Base-by-base conservation (phyloP, 2,888 invertebrate species). In the Carabus problematicus region DNA sequence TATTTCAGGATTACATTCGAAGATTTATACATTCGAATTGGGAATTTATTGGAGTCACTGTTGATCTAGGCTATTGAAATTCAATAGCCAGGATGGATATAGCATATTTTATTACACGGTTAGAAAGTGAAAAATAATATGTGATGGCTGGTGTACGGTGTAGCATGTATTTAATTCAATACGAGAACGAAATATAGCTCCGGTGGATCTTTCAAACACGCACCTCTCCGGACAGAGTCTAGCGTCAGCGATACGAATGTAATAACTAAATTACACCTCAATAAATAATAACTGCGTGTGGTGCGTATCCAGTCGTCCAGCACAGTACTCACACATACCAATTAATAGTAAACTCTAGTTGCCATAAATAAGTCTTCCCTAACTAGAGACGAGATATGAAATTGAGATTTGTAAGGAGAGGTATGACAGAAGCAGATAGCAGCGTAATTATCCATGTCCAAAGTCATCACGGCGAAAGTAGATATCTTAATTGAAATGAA, bases 191-290 rank as follows among this genome's bases (percentile, higher is more conserved):
- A 29, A 29, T 29, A 29, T 29, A 6, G 29, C 29, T 29, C 29
- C 29, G 29, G 29, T 29, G 29, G 29, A 29, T 29, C 29, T 29
- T 29, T 59, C 40, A 14, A 18, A 61, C 61, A 45, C 45, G 61
- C 43, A 61, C 45, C 29, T 61, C 61, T 52, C 52, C 52, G 52
- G 12, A 11, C 43, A 12, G 61, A 29, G 18, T 45, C 19, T 45
- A 59, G 29, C 39, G 39, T 29, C 56, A 41, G 59, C 59, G 61
- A 61, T 61, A 61, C 59, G 14, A 59, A 59, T 61, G 45, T 61
- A 61, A 61, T 61, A 61, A 61, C 61, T 61, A 61, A 61, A 61
- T 61, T 62, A 62, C 52, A 62, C 40, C 49, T 19, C 62, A 49
- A 62, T 62, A 63, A 63, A 63, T 61, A 63, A 63, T 52, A 49